Conservation (phyloP, 2,113 vertebrate species). For the Tetraodon nigroviridis region DNA sequence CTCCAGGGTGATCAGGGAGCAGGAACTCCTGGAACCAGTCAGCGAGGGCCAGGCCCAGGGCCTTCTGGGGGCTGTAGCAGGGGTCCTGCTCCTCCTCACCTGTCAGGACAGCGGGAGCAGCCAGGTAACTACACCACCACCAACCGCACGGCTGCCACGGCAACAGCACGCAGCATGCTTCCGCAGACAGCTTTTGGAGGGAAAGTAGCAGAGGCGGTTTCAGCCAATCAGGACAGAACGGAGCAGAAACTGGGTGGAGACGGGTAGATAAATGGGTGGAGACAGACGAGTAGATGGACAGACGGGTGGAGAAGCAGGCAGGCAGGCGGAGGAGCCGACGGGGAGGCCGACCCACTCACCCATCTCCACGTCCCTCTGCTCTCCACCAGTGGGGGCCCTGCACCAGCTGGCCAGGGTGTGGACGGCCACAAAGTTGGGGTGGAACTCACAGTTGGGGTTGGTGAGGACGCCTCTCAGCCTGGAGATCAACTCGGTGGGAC, state of each 20-base stretch:
- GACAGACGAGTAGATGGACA: background rate
- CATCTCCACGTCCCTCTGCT: conserved; percentile 87
- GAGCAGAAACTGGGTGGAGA: too few species aligned
- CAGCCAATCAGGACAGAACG: too few species aligned
- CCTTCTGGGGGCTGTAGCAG: conserved; percentile 89
- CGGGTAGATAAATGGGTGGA: too few species aligned
- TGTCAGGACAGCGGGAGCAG: conserved; percentile 49
- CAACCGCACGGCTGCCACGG: too few species aligned
- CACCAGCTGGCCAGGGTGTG: conserved; percentile 96
- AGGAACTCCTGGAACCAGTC: conserved; percentile 94
- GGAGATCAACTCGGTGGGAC: conserved; percentile 90
- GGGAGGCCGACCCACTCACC: too few species aligned
- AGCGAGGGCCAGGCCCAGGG: conserved; percentile 84
- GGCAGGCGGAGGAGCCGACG: too few species aligned
- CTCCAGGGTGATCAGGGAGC: conserved; percentile 79
- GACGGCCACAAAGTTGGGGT: conserved; percentile 96
- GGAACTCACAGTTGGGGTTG: conserved; percentile 98
- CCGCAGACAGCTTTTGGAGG: too few species aligned
- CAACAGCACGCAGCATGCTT: too few species aligned
- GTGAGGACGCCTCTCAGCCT: conserved; percentile 91
- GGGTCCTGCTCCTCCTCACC: conserved; percentile 87
- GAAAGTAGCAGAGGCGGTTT: too few species aligned
- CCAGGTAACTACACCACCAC: background rate
- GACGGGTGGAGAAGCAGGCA: background rate
- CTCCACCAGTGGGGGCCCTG: conserved; percentile 81